Percentiles rank a stretch among this genome's conserved stretches.
Conservation (phyloP, 1,140 invertebrate species). For the Eriosoma lanigerum region DNA sequence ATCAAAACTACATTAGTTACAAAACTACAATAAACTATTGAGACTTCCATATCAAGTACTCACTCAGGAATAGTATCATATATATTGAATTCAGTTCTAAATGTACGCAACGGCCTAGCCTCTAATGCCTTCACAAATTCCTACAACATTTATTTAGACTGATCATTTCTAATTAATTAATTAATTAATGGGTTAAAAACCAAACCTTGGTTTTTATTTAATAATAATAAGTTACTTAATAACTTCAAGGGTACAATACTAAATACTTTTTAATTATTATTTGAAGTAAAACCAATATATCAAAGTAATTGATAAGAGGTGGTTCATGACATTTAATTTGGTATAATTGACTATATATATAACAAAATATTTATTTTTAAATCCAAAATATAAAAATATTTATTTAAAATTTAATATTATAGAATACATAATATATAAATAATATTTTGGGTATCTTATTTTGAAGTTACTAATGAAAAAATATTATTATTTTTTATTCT, state of each 20-base stretch:
- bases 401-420: not conserved
- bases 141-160: conserved; percentile 57
- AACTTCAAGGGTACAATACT: conserved; percentile 41
- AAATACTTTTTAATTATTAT: conserved; percentile 2
- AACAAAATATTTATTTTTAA: conserved; percentile 18
- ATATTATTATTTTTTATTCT: conserved; percentile 2
- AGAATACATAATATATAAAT: too few species aligned
- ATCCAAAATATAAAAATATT: not conserved
- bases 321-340: not conserved
- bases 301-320: conserved; percentile 11
- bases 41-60: conserved; percentile 11
- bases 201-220: conserved; percentile 11
- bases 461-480: not conserved
- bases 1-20: not conserved
- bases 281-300: conserved; percentile 1
- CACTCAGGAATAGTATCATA: conserved; percentile 54
- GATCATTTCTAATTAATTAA: conserved; percentile 42
- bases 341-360: not conserved
- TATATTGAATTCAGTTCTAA: conserved; percentile 77
- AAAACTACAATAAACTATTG: not conserved
- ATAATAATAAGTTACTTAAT: conserved; percentile 26
- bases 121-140: conserved; percentile 70
- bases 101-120: conserved; percentile 71
- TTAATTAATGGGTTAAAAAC: conserved; percentile 13
- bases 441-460: too few species aligned